Conservation (phyloP, 2,888 invertebrate genomes). For the Rotaria magnacalcarata region DNA sequence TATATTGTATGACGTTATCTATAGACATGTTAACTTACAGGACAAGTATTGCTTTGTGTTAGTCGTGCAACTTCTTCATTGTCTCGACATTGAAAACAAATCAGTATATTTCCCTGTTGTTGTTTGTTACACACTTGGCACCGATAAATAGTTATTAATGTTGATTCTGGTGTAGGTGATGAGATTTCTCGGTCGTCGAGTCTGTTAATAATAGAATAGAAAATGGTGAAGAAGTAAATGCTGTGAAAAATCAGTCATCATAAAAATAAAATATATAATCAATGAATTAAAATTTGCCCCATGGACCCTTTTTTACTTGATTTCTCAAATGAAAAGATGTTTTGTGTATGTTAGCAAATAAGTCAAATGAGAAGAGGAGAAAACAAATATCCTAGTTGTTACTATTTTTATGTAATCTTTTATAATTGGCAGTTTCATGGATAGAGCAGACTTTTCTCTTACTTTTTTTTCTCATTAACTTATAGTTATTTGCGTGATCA, state of each 20-base stretch:
- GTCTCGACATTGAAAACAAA: neutral
- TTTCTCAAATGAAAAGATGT: neutral
- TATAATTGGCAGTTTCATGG: neutral
- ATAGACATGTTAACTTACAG: neutral
- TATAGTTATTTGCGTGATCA: neutral
- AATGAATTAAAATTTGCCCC: neutral
- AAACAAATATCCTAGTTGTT: neutral
- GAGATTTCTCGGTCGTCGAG: neutral
- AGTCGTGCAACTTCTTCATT: neutral
- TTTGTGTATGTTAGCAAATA: neutral
- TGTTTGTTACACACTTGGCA: constrained; percentile 12
- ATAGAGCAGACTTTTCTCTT: no score
- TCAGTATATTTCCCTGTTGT: neutral
- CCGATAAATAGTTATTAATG: neutral
- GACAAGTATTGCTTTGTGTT: neutral
- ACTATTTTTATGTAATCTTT: neutral
- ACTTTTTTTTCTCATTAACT: neutral
- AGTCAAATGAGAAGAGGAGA: neutral
- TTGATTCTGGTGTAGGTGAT: neutral
- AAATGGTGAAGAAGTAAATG: neutral
- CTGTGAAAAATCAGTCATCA: neutral
- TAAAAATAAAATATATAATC: neutral
- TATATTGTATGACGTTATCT: neutral
- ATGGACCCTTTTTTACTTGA: neutral
- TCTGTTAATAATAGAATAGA: neutral